phyloP scores from a whole-genome alignment of 2,797 vertebrate species.

The Brotula barbata region DNA sequence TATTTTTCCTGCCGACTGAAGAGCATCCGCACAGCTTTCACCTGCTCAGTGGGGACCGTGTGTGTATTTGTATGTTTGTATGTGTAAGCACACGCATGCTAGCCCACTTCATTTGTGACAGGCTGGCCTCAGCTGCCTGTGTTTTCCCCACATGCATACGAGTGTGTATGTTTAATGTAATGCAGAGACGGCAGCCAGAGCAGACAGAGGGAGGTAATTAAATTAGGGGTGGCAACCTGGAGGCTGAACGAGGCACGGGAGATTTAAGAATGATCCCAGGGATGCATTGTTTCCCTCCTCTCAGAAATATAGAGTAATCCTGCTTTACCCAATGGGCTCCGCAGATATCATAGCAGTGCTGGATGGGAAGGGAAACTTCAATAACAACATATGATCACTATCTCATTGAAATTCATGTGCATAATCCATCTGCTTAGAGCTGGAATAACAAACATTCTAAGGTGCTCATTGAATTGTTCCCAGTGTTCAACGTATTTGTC shows the following conservation, averaged over 20 bases:
- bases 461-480: slow-evolving; percentile 2
- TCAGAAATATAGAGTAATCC: slow-evolving; percentile 28
- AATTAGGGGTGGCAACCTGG: slow-evolving; percentile 68
- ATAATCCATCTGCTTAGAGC: slow-evolving; percentile 23
- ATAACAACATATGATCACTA: slow-evolving; percentile 44
- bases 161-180: slow-evolving; percentile 56
- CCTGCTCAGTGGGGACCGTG: slow-evolving; percentile 64
- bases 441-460: slow-evolving; percentile 30
- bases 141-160: slow-evolving; percentile 29
- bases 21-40: slow-evolving; percentile 71
- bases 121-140: slow-evolving; percentile 29
- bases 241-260: slow-evolving; percentile 58
- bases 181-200: slow-evolving; percentile 52
- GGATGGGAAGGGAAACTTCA: slow-evolving; percentile 40
- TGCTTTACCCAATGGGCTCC: slow-evolving; percentile 32
- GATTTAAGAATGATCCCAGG: slow-evolving; percentile 42
- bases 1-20: slow-evolving; percentile 67
- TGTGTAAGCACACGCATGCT: slow-evolving; percentile 5
- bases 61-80: slow-evolving; percentile 20
- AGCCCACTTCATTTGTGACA: slow-evolving; percentile 34
- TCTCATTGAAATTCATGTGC: slow-evolving; percentile 53
- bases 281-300: slow-evolving; percentile 42
- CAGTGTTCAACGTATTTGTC: not conserved
- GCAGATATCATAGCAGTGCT: slow-evolving; percentile 21
- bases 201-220: slow-evolving; percentile 65